These are phyloP conservation scores for Thermophis baileyi DNA, from an alignment of 2,113 vertebrate species.

Conservation along the genomic window DNA sequence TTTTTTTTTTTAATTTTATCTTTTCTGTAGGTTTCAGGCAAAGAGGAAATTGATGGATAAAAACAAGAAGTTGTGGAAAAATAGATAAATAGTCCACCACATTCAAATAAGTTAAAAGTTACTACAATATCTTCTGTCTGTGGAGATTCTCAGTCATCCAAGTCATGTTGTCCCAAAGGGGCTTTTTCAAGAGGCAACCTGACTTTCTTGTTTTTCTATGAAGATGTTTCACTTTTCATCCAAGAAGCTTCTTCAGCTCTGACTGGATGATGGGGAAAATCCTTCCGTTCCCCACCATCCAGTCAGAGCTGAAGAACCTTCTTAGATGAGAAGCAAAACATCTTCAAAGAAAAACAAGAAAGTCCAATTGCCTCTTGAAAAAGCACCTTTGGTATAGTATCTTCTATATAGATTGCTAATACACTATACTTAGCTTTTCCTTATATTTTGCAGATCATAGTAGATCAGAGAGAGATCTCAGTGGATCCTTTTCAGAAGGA, in stretches of 20 bases:
- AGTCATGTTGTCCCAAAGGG: no score
- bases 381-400: not conserved
- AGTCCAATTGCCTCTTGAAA: no score
- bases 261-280: no score
- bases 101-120: not conserved
- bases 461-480: slow-evolving; percentile 87
- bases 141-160: no score
- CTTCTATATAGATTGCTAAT: not conserved
- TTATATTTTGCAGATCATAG: slow-evolving; percentile 77
- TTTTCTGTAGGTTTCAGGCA: not conserved
- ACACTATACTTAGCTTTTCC: not conserved
- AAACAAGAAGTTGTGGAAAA: not conserved
- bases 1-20: not conserved
- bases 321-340: no score
- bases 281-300: no score
- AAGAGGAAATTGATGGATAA: not conserved
- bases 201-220: no score
- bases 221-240: no score
- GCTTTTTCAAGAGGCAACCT: no score
- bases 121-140: not conserved
- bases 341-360: no score
- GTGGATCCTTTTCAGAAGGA: slow-evolving; percentile 74
- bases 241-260: no score
- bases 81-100: not conserved
- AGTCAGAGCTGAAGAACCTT: no score